Evolutionary conservation across 2,888 invertebrate species (phyloP), one percentile per base, ranked within the genome.

Genomic region (Nymphalis polychloros): DNA sequence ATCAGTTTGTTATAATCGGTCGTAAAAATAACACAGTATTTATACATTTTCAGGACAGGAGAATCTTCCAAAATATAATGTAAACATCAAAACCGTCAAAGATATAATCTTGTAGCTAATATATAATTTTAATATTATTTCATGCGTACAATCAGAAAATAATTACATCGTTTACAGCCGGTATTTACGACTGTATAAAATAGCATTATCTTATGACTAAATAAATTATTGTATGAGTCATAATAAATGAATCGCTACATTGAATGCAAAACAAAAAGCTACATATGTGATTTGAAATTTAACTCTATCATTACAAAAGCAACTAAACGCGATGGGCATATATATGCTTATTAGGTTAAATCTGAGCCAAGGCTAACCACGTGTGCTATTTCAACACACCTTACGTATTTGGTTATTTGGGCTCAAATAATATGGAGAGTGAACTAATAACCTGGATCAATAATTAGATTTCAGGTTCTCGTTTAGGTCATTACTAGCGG

Each of bases 301-400:
- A 64, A 49, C 55, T 64, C 64, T 49, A n/a, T 19, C 53, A 64
- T 68, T 68, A 61, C 68, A 60, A 64, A 68, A 61, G 57, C 55
- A 57, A 63, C 46, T 47, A 20, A 67, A 60, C 46, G 46, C 52
- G 50, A 23, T 64, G 64, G 23, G 52, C 55, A 19, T 64, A 31
- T 63, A 62, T 59, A 63, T 68, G 63, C 52, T 67, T 63, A 64
- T 67, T 67, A 50, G 4, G 49, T 63, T 61, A 48, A 20, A 79
- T 73, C 67, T 59, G 67, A 78, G 77, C 73, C 79, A 79, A 79
- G 79, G 79, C 74, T 72, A 64, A 19, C 72, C 75, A 74, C 75
- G 75, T 74, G 76, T 71, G 69, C 73, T 72, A 68, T 75, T 72
- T 74, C 75, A 75, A 74, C 73, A 78, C 63, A 55, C 27, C 64